Conservation (phyloP, 1,140 invertebrate species). For the Scaptomyza graminum region DNA sequence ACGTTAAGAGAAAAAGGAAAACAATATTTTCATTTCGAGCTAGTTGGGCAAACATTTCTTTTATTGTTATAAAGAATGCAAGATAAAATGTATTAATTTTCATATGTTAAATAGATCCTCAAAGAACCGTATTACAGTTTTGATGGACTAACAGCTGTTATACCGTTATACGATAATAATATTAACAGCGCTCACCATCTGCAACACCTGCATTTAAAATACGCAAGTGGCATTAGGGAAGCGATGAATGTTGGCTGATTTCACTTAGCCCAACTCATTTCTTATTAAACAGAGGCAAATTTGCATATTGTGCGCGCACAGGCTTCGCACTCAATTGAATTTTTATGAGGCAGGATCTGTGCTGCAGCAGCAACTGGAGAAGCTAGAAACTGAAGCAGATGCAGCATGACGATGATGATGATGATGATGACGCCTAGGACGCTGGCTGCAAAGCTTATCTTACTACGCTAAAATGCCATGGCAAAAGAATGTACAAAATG, state of each 20-base stretch:
- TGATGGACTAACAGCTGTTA: no score
- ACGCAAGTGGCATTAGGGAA: no score
- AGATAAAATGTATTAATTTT: no score
- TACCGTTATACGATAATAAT: neutral
- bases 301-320: slow-evolving; percentile 35
- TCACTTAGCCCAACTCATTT: slow-evolving; percentile 41
- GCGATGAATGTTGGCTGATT: slow-evolving; percentile 23
- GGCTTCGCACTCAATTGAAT: slow-evolving; percentile 38
- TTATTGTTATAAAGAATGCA: no score
- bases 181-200: slow-evolving; percentile 11
- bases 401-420: no score
- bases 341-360: slow-evolving; percentile 34
- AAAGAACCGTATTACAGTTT: no score
- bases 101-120: no score
- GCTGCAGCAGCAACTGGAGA: neutral
- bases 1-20: no score
- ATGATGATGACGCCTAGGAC: neutral
- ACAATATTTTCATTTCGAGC: no score
- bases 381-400: slow-evolving; percentile 10
- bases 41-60: no score
- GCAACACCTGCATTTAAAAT: slow-evolving; percentile 5
- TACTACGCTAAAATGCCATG: slow-evolving; percentile 49
- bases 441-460: slow-evolving; percentile 47
- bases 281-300: slow-evolving; percentile 36
- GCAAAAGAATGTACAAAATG: slow-evolving; percentile 14